Conservation (phyloP, 2,113 vertebrate genomes). For the Aptenodytes patagonicus region DNA sequence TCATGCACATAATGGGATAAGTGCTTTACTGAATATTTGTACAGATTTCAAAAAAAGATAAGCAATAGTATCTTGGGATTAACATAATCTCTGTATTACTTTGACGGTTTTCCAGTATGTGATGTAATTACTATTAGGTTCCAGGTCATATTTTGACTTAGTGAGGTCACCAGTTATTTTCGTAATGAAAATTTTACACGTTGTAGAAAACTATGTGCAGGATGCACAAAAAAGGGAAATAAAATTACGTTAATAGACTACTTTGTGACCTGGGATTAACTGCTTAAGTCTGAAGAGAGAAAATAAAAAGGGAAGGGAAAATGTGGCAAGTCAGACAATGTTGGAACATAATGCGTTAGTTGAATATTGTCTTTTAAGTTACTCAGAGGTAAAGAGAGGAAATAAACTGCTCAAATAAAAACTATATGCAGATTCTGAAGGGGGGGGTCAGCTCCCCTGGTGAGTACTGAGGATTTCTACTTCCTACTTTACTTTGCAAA, state of each 20-base stretch:
- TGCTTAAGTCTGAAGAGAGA: not conserved
- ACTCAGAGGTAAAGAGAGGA: not conserved
- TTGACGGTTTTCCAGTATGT: not conserved
- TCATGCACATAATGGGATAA: not conserved
- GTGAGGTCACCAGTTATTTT: conserved; percentile 1
- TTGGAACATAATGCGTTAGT: not conserved
- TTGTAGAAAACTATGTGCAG: not conserved
- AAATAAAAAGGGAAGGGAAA: not conserved
- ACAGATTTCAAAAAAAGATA: not conserved
- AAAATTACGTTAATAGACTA: not conserved
- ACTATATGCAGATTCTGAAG: not conserved
- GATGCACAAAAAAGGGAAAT: not conserved
- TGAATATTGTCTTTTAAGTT: not conserved
- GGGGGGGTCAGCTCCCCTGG: not conserved
- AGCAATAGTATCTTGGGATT: not conserved
- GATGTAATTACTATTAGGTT: conserved; percentile 15
- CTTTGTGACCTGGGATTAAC: not conserved
- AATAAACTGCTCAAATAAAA: not conserved
- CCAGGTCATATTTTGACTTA: not conserved
- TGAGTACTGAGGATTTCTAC: not conserved
- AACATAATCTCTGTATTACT: not conserved
- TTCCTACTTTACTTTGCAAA: not conserved
- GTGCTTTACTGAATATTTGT: not conserved
- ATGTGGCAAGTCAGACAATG: not conserved
- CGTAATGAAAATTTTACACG: not conserved